Evolutionary conservation across 2,888 invertebrate species (phyloP), one percentile per base, ranked within the genome.

Genomic region (Isoperla grammatica): DNA sequence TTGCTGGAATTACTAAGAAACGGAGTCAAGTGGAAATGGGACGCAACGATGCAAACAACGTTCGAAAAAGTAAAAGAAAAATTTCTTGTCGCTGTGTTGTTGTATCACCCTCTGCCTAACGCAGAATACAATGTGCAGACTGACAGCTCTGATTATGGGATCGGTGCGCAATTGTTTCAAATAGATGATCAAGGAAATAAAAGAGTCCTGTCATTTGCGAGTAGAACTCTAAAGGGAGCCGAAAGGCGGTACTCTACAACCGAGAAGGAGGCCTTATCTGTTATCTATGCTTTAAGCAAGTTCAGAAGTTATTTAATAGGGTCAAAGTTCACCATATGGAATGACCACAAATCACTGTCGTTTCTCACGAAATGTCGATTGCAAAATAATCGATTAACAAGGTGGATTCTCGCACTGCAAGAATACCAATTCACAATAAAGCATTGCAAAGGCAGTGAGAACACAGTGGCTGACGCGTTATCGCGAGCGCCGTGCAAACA

Each of bases 121-220:
- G 59, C 12, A 46, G 13, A 5, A 46, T 19, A 42, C 61, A 59
- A n/a, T 6, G 61, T 56, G 17, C 15, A 29, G 45, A 63, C 64
- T 0, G 67, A 66, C 40, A 57, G 63, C 0, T 62, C 56, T 12
- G 63, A 65, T 40, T 42, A 54, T 2, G 66, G 56, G 0, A 13
- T 65, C 2, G 64, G 61, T 0, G 66, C 62, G 1, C 58, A 61
- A 4, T 43, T 67, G 2, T 66, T 60, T 23, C 65, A 66, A 50
- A 20, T 43, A 3, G 43, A 57, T 1, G 54, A 53, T 1, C 45
- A 61, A 1, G 58, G 57, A 0, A 56, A 60, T 15, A 37, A 57
- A n/a, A 43, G 56, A 37, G 57, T n/a, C n/a, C n/a, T n/a, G n/a
- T n/a, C n/a, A n/a, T n/a, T n/a, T n/a, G n/a, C n/a, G n/a, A n/a